These are phyloP conservation scores for Drosophila anomalata DNA, from an alignment of 2,888 invertebrate genomes.

Conservation along the genomic window DNA sequence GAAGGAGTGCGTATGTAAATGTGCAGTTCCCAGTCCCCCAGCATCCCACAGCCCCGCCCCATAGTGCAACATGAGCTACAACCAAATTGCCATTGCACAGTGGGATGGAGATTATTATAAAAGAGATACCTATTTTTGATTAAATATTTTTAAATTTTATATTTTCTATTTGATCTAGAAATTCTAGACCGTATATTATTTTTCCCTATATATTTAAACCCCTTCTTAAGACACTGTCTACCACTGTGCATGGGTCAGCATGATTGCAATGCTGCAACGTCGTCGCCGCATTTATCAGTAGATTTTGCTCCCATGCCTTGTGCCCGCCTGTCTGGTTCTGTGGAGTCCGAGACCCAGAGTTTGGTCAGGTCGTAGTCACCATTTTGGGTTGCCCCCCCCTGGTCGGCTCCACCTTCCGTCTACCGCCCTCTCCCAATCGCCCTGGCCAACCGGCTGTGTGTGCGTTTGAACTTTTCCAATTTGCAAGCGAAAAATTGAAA, in stretches of 20 bases:
- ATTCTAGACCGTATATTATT: background rate
- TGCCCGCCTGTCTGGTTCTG: slow-evolving; percentile 47
- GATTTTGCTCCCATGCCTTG: slow-evolving; percentile 71
- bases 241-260: slow-evolving; percentile 57
- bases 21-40: slow-evolving; percentile 31
- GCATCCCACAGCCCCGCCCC: slow-evolving; percentile 5
- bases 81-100: slow-evolving; percentile 51
- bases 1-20: slow-evolving; percentile 65
- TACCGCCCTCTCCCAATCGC: background rate
- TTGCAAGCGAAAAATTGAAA: slow-evolving; percentile 79
- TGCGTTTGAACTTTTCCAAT: slow-evolving; percentile 68
- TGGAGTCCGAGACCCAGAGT: slow-evolving; percentile 21
- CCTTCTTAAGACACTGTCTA: background rate
- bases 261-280: slow-evolving; percentile 44
- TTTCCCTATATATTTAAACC: background rate
- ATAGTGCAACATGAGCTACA: slow-evolving; percentile 46
- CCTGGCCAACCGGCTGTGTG: slow-evolving; percentile 17
- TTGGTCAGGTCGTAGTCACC: slow-evolving; percentile 46
- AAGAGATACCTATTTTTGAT: background rate
- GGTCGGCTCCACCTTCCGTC: background rate
- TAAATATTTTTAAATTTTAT: background rate
- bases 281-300: slow-evolving; percentile 68
- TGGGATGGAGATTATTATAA: slow-evolving; percentile 20
- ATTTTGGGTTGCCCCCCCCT: slow-evolving; percentile 45
- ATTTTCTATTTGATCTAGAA: background rate